Conservation (phyloP, 2,888 invertebrate species). For the Drosophila colorata region DNA sequence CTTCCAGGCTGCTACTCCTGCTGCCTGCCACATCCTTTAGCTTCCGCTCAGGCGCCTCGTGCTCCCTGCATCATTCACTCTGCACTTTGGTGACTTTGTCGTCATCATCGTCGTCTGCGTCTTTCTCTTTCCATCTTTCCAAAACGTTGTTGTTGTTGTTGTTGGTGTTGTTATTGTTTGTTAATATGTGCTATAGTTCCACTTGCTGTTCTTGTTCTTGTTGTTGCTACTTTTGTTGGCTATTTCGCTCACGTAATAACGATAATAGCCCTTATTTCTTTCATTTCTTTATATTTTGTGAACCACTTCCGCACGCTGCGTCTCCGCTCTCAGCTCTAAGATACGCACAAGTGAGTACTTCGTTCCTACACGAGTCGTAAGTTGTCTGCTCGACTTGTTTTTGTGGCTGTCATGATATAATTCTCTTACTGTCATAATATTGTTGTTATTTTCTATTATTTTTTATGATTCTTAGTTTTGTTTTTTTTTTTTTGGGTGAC, state of each 20-base stretch:
- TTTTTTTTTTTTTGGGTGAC: conserved; percentile 31
- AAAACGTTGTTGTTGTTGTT: conserved; percentile 23
- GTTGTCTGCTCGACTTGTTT: conserved; percentile 30
- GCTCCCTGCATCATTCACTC: conserved; percentile 9
- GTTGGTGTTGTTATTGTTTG: conserved; percentile 61
- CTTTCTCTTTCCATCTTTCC: conserved; percentile 9
- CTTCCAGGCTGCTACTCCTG: conserved; percentile 57
- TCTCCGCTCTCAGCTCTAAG: conserved; percentile 6
- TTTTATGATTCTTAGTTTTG: conserved; percentile 17
- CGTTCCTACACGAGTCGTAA: conserved; percentile 30
- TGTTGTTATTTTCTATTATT: conserved; percentile 29
- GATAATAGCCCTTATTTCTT: conserved; percentile 67
- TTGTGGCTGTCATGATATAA: conserved; percentile 33
- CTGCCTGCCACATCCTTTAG: conserved; percentile 50
- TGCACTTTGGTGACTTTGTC: conserved; percentile 66
- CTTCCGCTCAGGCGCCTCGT: conserved; percentile 24
- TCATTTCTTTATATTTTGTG: conserved; percentile 49
- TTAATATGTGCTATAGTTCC: conserved; percentile 57
- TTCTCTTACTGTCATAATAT: conserved; percentile 53
- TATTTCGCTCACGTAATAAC: conserved; percentile 68
- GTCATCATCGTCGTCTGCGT: conserved; percentile 30
- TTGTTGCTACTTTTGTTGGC: conserved; percentile 49
- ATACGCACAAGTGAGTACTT: conserved; percentile 30
- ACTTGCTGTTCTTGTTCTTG: conserved; percentile 28
- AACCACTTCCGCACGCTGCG: conserved; percentile 23